Percentiles rank a stretch among this genome's conserved stretches.
phyloP scores from a whole-genome alignment of 2,888 invertebrate genomes.

The Masnerella sp. region DNA sequence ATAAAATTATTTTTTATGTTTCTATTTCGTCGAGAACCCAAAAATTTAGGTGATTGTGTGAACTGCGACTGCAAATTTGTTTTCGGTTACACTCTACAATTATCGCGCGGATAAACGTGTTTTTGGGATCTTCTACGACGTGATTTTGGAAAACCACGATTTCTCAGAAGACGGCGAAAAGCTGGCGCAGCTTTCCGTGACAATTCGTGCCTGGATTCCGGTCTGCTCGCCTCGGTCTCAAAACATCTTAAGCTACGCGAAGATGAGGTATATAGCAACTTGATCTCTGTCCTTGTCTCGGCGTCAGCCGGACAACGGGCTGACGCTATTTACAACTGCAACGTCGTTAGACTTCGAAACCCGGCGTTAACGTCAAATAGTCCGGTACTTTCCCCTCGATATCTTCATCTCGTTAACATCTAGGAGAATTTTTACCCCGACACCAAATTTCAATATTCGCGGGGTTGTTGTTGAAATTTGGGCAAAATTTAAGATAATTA shows the following conservation, averaged over 20 bases:
- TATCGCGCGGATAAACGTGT: constrained; percentile 39
- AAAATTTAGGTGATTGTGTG: too few species aligned
- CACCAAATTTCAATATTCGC: too few species aligned
- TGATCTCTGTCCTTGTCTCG: constrained; percentile 26
- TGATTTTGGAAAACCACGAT: constrained; percentile 50
- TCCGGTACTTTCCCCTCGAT: constrained; percentile 13
- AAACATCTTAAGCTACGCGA: constrained; percentile 54
- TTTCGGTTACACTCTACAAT: constrained; percentile 56
- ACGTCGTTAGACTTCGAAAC: constrained; percentile 55
- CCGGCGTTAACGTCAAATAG: constrained; percentile 49
- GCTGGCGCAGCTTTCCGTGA: constrained; percentile 30
- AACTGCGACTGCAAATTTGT: too few species aligned
- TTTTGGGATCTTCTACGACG: constrained; percentile 35
- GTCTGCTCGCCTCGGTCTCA: constrained; percentile 42
- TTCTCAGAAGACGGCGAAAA: constrained; percentile 43
- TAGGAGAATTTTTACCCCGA: constrained; percentile 30
- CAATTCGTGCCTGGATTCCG: constrained; percentile 36
- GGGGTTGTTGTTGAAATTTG: too few species aligned
- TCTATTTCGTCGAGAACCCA: too few species aligned
- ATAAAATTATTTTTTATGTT: too few species aligned
- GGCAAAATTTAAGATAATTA: too few species aligned
- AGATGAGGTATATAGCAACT: constrained; percentile 58
- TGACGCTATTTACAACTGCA: constrained; percentile 53
- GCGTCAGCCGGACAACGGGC: too few species aligned
- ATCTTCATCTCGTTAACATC: constrained; percentile 15